Evolutionary conservation across 2,797 vertebrate species (phyloP).

Genomic region (Thalassophryne amazonica): DNA sequence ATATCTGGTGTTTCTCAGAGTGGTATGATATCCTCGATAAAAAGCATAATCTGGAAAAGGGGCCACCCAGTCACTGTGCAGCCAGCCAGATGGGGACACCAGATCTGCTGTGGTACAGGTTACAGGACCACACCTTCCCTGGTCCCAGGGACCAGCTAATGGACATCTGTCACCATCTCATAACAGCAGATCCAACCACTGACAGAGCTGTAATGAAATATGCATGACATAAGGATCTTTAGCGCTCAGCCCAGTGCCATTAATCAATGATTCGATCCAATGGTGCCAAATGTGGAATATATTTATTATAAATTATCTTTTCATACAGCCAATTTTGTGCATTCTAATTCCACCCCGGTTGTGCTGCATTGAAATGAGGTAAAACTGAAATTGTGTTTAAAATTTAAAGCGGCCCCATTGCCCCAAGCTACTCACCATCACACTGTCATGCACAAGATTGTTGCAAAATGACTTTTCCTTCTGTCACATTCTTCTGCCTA

Average conservation of each 20-base stretch:
- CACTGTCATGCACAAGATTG: conserved; percentile 39
- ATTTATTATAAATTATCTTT: conserved; percentile 75
- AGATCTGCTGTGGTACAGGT: conserved; percentile 58
- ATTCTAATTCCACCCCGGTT: conserved; percentile 62
- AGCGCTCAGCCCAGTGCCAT: conserved; percentile 31
- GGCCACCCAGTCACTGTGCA: conserved; percentile 19
- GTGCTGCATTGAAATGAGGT: conserved; percentile 56
- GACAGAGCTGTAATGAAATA: conserved; percentile 75
- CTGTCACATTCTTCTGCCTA: not conserved
- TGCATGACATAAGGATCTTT: conserved; percentile 78
- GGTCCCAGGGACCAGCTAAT: conserved; percentile 63
- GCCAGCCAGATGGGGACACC: conserved; percentile 73
- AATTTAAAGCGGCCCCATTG: conserved; percentile 63
- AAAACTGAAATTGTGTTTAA: conserved; percentile 66
- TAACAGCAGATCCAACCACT: conserved; percentile 60
- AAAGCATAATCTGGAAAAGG: conserved; percentile 35
- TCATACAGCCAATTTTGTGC: conserved; percentile 71
- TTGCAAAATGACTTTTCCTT: conserved; percentile 47
- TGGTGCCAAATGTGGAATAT: conserved; percentile 45
- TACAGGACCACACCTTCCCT: conserved; percentile 56
- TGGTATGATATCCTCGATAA: conserved; percentile 3
- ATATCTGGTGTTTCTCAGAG: conserved; percentile 3
- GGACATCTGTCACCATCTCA: conserved; percentile 83
- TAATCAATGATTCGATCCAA: conserved; percentile 78
- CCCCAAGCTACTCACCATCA: conserved; percentile 58